Percentiles rank a stretch among this genome's conserved stretches.
Evolutionary conservation across 1,140 invertebrate genomes (phyloP).

Genomic region (Drosophila trapezifrons): DNA sequence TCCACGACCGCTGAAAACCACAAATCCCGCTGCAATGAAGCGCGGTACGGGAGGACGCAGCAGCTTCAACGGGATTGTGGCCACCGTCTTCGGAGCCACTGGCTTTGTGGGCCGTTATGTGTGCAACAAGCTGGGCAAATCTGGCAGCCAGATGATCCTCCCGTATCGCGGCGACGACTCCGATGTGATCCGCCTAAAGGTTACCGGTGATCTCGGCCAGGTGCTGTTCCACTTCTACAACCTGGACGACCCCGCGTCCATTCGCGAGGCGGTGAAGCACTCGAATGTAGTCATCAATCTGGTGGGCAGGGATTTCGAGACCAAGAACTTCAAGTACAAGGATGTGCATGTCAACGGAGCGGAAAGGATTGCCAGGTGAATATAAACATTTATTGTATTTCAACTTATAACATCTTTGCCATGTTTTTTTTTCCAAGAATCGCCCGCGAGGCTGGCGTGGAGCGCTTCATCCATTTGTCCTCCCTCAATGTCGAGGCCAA

Average conservation of each 20-base stretch:
- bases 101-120: constrained; percentile 95
- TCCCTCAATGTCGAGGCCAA: constrained; percentile 89
- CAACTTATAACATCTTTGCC: constrained; percentile 64
- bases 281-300: constrained; percentile 99
- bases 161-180: constrained; percentile 96
- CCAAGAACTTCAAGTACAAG: constrained; percentile 93
- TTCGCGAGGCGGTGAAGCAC: constrained; percentile 94
- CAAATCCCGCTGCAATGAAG: constrained; percentile 88
- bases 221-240: constrained; percentile 95
- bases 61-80: constrained; percentile 98
- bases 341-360: constrained; percentile 93
- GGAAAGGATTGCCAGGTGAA: constrained; percentile 88
- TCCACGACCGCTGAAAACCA: constrained; percentile 75
- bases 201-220: constrained; percentile 97
- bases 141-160: constrained; percentile 94
- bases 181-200: constrained; percentile 90
- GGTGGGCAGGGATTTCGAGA: constrained; percentile 96
- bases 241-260: constrained; percentile 94
- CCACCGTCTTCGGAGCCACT: constrained; percentile 97
- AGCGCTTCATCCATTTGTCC: constrained; percentile 94
- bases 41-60: constrained; percentile 96
- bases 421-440: constrained; percentile 85
- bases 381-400: constrained; percentile 1
- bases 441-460: constrained; percentile 90
- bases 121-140: constrained; percentile 94